These are phyloP conservation scores for Rattus norvegicus DNA, from an alignment of 2,113 vertebrate genomes.

Conservation along the genomic window DNA sequence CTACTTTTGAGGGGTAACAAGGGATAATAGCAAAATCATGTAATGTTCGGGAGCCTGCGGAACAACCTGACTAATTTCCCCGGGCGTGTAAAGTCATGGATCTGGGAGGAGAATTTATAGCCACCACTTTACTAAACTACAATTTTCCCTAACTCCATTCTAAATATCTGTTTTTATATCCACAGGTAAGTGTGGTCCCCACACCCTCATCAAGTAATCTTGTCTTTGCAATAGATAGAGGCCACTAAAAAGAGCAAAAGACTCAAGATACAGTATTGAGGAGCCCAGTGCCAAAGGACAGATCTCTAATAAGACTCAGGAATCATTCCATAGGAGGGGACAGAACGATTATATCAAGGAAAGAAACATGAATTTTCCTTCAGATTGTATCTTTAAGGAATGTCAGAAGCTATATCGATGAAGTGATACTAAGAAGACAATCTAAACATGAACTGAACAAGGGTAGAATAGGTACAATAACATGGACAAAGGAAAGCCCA, in stretches of 20 bases:
- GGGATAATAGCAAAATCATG: neutral
- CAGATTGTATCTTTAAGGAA: too few species aligned
- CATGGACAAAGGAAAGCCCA: neutral
- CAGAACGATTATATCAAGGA: neutral
- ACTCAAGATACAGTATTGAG: neutral
- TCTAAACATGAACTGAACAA: neutral
- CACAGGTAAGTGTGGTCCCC: neutral
- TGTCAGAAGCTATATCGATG: neutral
- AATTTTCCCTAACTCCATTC: neutral
- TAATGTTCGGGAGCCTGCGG: neutral
- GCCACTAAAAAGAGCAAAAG: neutral
- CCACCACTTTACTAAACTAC: too few species aligned
- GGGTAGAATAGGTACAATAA: neutral
- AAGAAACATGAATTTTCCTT: neutral
- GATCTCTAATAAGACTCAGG: neutral
- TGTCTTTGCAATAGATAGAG: neutral
- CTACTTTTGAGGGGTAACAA: neutral
- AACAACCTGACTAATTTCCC: neutral
- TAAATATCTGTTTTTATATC: neutral
- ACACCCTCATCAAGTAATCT: too few species aligned
- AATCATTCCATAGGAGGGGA: neutral
- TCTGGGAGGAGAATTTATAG: neutral
- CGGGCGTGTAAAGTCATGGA: too few species aligned
- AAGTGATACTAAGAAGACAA: neutral
- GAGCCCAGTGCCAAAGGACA: neutral